Evolutionary conservation across 1,140 invertebrate genomes (phyloP).

Genomic region (Apis cerana): DNA sequence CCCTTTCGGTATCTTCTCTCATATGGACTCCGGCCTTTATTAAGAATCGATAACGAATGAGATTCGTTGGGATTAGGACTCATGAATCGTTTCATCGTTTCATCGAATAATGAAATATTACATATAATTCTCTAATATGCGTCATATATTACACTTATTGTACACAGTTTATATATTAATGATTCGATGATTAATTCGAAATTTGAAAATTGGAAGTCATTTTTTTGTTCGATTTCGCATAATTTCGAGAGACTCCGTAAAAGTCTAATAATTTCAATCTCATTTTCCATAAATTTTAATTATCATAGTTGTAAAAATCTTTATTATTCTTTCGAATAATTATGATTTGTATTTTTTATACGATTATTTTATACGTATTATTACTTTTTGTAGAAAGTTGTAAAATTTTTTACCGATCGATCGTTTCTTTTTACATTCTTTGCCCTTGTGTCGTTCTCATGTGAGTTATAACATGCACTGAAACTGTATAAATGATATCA

Average conservation of each 20-base stretch:
- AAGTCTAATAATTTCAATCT: background rate
- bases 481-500: constrained; percentile 74
- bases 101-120: background rate
- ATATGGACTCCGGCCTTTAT: constrained; percentile 20
- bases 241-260: too few species aligned
- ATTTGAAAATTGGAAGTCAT: too few species aligned
- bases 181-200: too few species aligned
- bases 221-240: too few species aligned
- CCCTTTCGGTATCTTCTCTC: constrained; percentile 25
- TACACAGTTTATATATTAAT: too few species aligned
- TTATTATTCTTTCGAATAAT: background rate
- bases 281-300: constrained; percentile 4
- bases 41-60: background rate
- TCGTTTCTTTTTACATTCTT: constrained; percentile 23
- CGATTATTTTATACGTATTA: too few species aligned
- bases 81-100: too few species aligned
- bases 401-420: constrained; percentile 33
- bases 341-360: background rate
- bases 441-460: constrained; percentile 27
- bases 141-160: too few species aligned
- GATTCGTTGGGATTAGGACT: too few species aligned
- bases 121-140: too few species aligned
- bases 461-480: constrained; percentile 35
- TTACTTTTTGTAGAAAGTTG: background rate
- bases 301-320: background rate